Evolutionary conservation across 2,888 invertebrate genomes (phyloP).

Genomic region (Protonemura montana): DNA sequence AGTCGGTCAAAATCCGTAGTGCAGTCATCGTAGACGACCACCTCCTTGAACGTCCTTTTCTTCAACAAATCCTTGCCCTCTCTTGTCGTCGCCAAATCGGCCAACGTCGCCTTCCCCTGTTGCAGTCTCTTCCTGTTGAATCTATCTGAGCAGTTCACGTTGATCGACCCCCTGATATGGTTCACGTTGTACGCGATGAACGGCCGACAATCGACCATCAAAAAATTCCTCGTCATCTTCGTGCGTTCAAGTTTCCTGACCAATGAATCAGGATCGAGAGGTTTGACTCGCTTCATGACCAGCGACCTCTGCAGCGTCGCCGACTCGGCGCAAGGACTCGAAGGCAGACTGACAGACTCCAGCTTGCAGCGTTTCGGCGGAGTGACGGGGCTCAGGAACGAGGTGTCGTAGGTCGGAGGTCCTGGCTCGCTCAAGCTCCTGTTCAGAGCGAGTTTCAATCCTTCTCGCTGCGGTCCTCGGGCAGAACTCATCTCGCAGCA

Average conservation of each 20-base stretch:
- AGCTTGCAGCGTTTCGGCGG: slow-evolving; percentile 65
- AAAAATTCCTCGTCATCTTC: slow-evolving; percentile 53
- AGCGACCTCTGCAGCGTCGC: slow-evolving; percentile 63
- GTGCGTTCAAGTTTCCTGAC: slow-evolving; percentile 60
- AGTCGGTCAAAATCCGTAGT: slow-evolving; percentile 69
- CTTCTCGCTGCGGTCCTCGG: slow-evolving; percentile 63
- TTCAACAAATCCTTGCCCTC: slow-evolving; percentile 70
- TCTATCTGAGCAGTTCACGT: slow-evolving; percentile 75
- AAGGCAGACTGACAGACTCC: slow-evolving; percentile 58
- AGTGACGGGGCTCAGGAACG: slow-evolving; percentile 51
- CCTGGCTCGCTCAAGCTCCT: slow-evolving; percentile 67
- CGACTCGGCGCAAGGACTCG: slow-evolving; percentile 62
- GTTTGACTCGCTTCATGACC: slow-evolving; percentile 63
- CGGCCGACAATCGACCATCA: slow-evolving; percentile 72
- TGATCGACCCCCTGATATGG: slow-evolving; percentile 73
- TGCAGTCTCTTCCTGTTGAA: slow-evolving; percentile 72
- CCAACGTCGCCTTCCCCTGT: slow-evolving; percentile 70
- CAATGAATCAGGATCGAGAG: slow-evolving; percentile 63
- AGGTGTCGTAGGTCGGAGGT: slow-evolving; percentile 54
- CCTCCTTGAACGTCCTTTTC: slow-evolving; percentile 65
- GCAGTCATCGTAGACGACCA: slow-evolving; percentile 75
- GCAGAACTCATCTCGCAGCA: slow-evolving; percentile 59
- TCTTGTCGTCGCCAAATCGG: slow-evolving; percentile 70
- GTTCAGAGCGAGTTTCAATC: slow-evolving; percentile 65
- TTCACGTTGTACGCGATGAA: slow-evolving; percentile 74